Conservation (phyloP, 1,140 invertebrate species). For the Pentalonia nigronervosa region DNA sequence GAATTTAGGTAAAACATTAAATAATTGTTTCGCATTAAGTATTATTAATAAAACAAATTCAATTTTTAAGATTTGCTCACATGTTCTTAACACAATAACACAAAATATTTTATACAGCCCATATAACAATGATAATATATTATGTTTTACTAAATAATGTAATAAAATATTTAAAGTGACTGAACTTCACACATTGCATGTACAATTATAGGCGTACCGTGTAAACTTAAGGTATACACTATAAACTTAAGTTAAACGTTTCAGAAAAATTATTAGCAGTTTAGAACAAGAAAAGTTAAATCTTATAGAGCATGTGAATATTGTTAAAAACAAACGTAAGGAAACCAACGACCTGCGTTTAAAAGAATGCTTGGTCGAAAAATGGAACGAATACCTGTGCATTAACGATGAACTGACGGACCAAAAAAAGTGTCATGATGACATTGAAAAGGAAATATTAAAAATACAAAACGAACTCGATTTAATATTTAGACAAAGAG, state of each 20-base stretch:
- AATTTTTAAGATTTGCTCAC: background rate
- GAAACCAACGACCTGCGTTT: background rate
- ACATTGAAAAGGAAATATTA: constrained; percentile 53
- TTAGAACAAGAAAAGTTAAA: constrained; percentile 60
- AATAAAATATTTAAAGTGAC: background rate
- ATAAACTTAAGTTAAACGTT: background rate
- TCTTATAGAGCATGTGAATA: constrained; percentile 29
- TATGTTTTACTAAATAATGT: background rate
- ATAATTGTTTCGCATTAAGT: background rate
- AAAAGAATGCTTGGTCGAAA: constrained; percentile 50
- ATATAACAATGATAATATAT: background rate
- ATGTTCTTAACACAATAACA: background rate
- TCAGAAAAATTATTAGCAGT: constrained; percentile 62
- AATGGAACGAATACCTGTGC: constrained; percentile 49
- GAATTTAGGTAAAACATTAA: background rate
- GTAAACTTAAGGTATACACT: background rate
- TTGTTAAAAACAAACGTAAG: constrained; percentile 18
- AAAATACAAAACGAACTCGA: constrained; percentile 55
- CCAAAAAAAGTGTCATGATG: constrained; percentile 60
- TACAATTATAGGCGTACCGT: background rate
- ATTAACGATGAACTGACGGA: constrained; percentile 58
- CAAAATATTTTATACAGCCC: background rate
- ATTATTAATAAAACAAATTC: background rate
- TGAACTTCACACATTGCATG: background rate
- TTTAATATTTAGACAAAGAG: constrained; percentile 9